Percentiles rank a stretch among this genome's conserved stretches.
Conservation (phyloP, 2,797 vertebrate species). For the Pseudomugil gertrudae region DNA sequence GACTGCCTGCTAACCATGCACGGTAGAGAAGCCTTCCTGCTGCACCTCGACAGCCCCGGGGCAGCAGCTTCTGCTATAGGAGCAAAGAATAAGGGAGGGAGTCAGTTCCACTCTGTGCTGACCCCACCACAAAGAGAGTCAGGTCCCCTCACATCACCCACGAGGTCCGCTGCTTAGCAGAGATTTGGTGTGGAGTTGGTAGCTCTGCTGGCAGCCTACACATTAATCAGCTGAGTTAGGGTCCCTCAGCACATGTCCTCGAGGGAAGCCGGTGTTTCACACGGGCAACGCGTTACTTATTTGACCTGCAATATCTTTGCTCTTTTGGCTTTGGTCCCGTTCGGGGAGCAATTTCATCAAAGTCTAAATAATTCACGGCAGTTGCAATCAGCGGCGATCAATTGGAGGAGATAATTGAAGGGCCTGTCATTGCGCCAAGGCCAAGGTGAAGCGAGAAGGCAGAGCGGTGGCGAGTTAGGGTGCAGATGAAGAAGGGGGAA, state of each 20-base stretch:
- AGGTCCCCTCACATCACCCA: slow-evolving; percentile 66
- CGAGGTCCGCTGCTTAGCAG: slow-evolving; percentile 41
- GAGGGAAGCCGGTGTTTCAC: slow-evolving; percentile 28
- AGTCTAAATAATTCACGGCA: slow-evolving; percentile 78
- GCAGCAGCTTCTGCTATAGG: slow-evolving; percentile 61
- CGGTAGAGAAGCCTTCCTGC: slow-evolving; percentile 52
- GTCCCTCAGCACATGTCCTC: slow-evolving; percentile 57
- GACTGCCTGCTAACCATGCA: slow-evolving; percentile 46
- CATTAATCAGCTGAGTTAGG: slow-evolving; percentile 49
- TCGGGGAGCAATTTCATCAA: slow-evolving; percentile 61
- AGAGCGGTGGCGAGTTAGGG: slow-evolving; percentile 48
- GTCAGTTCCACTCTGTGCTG: slow-evolving; percentile 52
- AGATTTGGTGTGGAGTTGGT: slow-evolving; percentile 16
- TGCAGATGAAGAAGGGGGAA: slow-evolving; percentile 19
- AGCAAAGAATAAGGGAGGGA: slow-evolving; percentile 35
- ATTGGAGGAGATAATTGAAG: slow-evolving; percentile 76
- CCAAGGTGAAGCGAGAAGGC: slow-evolving; percentile 61
- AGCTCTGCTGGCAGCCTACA: slow-evolving; percentile 18
- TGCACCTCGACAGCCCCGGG: slow-evolving; percentile 69
- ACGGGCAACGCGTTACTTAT: slow-evolving; percentile 60
- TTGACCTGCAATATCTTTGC: slow-evolving; percentile 46
- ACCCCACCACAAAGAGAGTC: slow-evolving; percentile 56
- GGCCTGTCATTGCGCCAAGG: slow-evolving; percentile 73
- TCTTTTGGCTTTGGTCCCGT: slow-evolving; percentile 29
- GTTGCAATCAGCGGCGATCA: slow-evolving; percentile 77